These are phyloP conservation scores for Vanessa atalanta DNA, from an alignment of 1,140 invertebrate genomes.

Conservation along the genomic window DNA sequence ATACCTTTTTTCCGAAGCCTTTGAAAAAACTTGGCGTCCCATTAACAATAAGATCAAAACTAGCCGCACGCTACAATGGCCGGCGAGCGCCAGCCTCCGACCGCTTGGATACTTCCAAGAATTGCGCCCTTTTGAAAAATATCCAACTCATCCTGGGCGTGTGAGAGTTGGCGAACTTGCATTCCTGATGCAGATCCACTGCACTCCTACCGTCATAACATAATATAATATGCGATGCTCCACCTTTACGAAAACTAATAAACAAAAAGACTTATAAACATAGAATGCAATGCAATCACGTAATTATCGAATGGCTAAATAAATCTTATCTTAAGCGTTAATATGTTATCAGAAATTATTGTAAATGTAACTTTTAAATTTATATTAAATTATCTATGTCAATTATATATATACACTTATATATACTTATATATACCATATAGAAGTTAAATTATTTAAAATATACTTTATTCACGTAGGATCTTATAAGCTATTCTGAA, in stretches of 20 bases:
- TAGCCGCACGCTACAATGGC: conserved; percentile 77
- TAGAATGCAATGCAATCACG: too few relatives aligned
- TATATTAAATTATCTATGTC: not conserved
- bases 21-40: conserved; percentile 79
- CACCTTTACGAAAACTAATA: not conserved
- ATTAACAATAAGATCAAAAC: conserved; percentile 81
- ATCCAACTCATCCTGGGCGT: conserved; percentile 74
- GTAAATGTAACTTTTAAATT: not conserved
- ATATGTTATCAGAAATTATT: not conserved
- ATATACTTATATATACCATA: too few relatives aligned
- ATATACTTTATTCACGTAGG: too few relatives aligned
- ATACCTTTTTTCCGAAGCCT: conserved; percentile 74
- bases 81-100: conserved; percentile 74
- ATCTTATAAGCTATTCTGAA: too few relatives aligned
- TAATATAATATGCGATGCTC: not conserved
- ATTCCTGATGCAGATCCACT: conserved; percentile 46
- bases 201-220: not conserved
- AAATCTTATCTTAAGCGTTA: too few relatives aligned
- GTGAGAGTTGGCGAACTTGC: conserved; percentile 66
- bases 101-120: conserved; percentile 73
- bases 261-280: not conserved
- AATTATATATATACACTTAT: too few relatives aligned
- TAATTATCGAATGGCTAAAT: too few relatives aligned
- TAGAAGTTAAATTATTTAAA: not conserved
- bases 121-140: conserved; percentile 74